A percentile compares a stretch with the other conserved stretches of the same genome.
These are phyloP conservation scores for Arctopsyche grandis DNA, from an alignment of 1,140 invertebrate species.

Conservation along the genomic window DNA sequence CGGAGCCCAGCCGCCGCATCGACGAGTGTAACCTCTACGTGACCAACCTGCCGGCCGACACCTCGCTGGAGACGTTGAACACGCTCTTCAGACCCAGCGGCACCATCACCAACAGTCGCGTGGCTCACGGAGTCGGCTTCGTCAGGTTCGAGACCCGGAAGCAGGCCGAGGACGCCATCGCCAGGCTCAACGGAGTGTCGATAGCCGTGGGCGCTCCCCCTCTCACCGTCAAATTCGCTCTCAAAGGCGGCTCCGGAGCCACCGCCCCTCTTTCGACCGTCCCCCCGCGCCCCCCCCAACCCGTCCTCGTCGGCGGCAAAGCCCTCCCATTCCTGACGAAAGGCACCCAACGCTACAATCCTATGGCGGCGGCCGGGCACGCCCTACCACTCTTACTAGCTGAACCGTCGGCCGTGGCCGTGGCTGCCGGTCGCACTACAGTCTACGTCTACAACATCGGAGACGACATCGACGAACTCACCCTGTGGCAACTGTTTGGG, in stretches of 20 bases:
- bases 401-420: slow-evolving; percentile 56
- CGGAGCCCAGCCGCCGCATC: slow-evolving; percentile 64
- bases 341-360: slow-evolving; percentile 65
- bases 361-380: slow-evolving; percentile 64
- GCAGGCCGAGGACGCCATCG: slow-evolving; percentile 65
- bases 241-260: slow-evolving; percentile 59
- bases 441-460: slow-evolving; percentile 94
- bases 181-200: slow-evolving; percentile 62
- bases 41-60: slow-evolving; percentile 64
- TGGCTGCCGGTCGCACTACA: slow-evolving; percentile 60
- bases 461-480: slow-evolving; percentile 97
- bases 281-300: slow-evolving; percentile 61
- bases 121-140: slow-evolving; percentile 65
- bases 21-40: slow-evolving; percentile 66
- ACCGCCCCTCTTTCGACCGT: slow-evolving; percentile 58
- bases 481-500: slow-evolving; percentile 99
- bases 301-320: slow-evolving; percentile 64
- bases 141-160: slow-evolving; percentile 63
- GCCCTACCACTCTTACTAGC: slow-evolving; percentile 60
- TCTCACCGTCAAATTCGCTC: slow-evolving; percentile 65
- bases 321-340: slow-evolving; percentile 65
- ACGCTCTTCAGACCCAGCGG: slow-evolving; percentile 62
- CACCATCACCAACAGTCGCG: slow-evolving; percentile 63
- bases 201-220: slow-evolving; percentile 61
- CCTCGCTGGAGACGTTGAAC: slow-evolving; percentile 64